Evolutionary conservation across 2,113 vertebrate species (phyloP), one percentile per base, ranked within the genome.

Genomic region (Nannospalax galili): DNA sequence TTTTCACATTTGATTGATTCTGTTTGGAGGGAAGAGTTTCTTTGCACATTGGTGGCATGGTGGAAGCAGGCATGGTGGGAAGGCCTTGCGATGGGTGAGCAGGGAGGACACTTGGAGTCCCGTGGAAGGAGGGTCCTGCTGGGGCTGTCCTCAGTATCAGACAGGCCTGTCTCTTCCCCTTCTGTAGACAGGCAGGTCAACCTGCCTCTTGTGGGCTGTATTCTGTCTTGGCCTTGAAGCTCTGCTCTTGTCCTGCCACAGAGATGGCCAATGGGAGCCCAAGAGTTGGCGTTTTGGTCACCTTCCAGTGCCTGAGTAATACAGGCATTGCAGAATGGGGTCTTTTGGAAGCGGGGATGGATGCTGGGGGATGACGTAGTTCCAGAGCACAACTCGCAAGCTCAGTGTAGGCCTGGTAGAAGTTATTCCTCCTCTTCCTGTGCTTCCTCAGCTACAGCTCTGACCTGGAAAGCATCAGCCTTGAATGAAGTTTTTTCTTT

Each of bases 381-480:
- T 30, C 22, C 82, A 22, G 4, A 65, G 3, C 17, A 9, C 0
- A 0, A 20, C 15, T 9, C 37, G 58, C 79, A 70, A 42, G 42
- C 6, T 7, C 14, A 0, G 0, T 1, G 40, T 22, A 86, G 7
- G 58, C 30, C 88, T 86, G 73, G 85, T 12, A n/a, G 69, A 64
- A 37, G 65, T 69, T 24, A 28, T 0, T 37, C 48, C 62, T 69
- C 22, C 1, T 0, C 32, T 30, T 88, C 30, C 65, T 69, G 75
- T 64, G 58, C n/a, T 3, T n/a, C 40, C 74, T 14, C 37, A 4
- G 89, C 65, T 24, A 14, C 1, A 3, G 45, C 0, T 0, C 70
- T 16, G 81, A 88, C 96, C 93, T 96, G 97, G 97, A 93, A 95
- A 90, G 3, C 84, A 94, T 92, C 96, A 96, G 0, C 35, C 32